A percentile compares a stretch with the other conserved stretches of the same genome.
Conservation (phyloP, 30 jellyfish, hydroid and myxozoan species). For the Clytia hemisphaerica region DNA sequence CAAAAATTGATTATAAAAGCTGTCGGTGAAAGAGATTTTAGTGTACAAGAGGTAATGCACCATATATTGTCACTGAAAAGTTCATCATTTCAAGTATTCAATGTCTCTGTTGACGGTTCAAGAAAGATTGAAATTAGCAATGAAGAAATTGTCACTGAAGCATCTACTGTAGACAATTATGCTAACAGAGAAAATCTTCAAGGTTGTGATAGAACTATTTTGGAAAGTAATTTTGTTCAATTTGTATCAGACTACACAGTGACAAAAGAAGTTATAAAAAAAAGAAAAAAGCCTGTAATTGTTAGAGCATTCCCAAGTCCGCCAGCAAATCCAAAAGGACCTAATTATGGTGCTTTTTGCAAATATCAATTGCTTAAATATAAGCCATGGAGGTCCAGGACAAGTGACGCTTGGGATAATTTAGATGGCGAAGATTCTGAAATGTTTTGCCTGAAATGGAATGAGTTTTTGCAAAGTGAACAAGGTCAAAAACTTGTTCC, state of each 20-base stretch:
- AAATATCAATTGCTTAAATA: too few species aligned
- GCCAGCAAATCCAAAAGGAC: constrained; percentile 28
- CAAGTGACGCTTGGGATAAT: constrained; percentile 26
- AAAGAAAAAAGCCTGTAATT: constrained; percentile 32
- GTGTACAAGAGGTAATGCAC: too few species aligned
- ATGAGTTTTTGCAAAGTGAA: constrained; percentile 7
- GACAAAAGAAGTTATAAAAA: constrained; percentile 8
- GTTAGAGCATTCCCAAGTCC: constrained; percentile 19
- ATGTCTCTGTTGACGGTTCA: constrained; percentile 42
- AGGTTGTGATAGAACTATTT: not conserved
- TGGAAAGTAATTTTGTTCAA: constrained; percentile 13
- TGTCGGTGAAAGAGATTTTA: constrained; percentile 54
- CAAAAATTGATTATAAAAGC: constrained; percentile 36
- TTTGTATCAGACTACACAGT: constrained; percentile 24
- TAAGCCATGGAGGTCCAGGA: constrained; percentile 25
- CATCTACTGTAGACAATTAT: constrained; percentile 18
- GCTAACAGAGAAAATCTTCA: constrained; percentile 19
- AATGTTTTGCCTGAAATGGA: not conserved
- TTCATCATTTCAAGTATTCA: constrained; percentile 14
- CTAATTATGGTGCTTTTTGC: constrained; percentile 15
- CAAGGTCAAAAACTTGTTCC: constrained; percentile 18
- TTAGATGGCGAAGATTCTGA: constrained; percentile 8
- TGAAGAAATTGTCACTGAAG: constrained; percentile 13
- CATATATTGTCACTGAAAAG: constrained; percentile 13
- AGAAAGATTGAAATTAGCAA: constrained; percentile 23